These are phyloP conservation scores for Sphenodon punctatus DNA, from an alignment of 2,797 vertebrate species.

Conservation along the genomic window DNA sequence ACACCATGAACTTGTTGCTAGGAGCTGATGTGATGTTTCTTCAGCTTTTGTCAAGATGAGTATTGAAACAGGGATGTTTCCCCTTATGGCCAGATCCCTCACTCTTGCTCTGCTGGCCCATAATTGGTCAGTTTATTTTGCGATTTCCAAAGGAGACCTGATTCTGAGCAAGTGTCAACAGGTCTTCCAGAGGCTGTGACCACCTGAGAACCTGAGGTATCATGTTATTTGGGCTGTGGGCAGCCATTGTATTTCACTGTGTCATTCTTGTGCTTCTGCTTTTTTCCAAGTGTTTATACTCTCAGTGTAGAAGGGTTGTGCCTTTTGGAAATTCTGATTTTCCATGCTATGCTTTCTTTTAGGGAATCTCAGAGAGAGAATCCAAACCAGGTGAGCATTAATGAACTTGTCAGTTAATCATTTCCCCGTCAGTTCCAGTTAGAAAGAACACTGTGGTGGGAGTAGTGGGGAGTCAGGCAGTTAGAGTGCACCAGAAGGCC, in stretches of 20 bases:
- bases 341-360: not conserved
- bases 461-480: not conserved
- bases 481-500: not conserved
- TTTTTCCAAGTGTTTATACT: rapidly evolving
- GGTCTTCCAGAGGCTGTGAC: not conserved
- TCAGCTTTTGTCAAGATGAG: rapidly evolving
- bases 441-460: constrained; percentile 33
- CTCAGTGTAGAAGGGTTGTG: not conserved
- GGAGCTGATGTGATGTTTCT: not conserved
- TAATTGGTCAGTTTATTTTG: no score
- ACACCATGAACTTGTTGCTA: not conserved
- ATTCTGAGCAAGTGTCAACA: not conserved
- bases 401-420: constrained; percentile 46
- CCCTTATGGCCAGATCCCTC: rapidly evolving
- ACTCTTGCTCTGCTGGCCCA: rapidly evolving
- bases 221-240: not conserved
- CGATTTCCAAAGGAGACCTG: rapidly evolving
- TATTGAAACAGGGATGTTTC: not conserved
- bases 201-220: not conserved
- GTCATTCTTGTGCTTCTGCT: not conserved
- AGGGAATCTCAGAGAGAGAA: not conserved
- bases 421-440: constrained; percentile 61
- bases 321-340: not conserved
- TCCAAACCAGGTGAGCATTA: constrained; percentile 42
- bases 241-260: not conserved